Evolutionary conservation across 2,888 invertebrate genomes (phyloP).

Genomic region (Amblyjoppa fuscipennis): DNA sequence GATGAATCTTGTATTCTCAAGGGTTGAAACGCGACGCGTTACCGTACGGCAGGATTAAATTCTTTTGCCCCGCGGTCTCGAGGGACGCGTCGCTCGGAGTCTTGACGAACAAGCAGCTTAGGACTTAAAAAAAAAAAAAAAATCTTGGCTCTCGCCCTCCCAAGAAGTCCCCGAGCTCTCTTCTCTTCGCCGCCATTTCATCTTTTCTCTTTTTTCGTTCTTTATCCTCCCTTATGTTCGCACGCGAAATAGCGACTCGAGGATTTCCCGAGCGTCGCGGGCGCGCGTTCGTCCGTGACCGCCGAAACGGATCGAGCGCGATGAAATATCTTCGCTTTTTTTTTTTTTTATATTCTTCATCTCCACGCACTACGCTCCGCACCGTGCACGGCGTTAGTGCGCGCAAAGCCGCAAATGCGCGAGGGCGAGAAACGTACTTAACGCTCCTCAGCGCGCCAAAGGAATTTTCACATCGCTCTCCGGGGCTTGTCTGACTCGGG

Average conservation of each 20-base stretch:
- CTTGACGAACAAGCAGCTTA: conserved; percentile 82
- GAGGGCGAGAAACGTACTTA: conserved; percentile 68
- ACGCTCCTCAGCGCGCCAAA: conserved; percentile 68
- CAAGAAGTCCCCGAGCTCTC: conserved; percentile 73
- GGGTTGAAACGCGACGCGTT: conserved; percentile 39
- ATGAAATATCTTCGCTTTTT: conserved; percentile 43
- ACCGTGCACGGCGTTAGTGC: conserved; percentile 7
- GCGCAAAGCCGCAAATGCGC: conserved; percentile 58
- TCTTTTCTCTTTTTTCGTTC: conserved; percentile 64
- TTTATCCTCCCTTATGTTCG: conserved; percentile 66
- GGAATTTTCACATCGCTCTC: conserved; percentile 47
- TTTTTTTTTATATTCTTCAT: conserved; percentile 52
- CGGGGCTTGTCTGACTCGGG: conserved; percentile 56
- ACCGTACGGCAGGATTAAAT: conserved; percentile 55
- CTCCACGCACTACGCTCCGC: conserved; percentile 36
- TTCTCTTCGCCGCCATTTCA: conserved; percentile 47
- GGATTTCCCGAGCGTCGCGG: conserved; percentile 63
- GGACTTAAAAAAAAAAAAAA: conserved; percentile 53
- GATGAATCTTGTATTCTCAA: conserved; percentile 18
- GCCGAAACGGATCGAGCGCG: conserved; percentile 60
- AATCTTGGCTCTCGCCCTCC: conserved; percentile 40
- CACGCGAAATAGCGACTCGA: conserved; percentile 67
- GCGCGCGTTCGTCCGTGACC: conserved; percentile 80
- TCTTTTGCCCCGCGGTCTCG: conserved; percentile 68
- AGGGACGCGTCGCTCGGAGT: conserved; percentile 80